Evolutionary conservation across 2,797 vertebrate genomes (phyloP).

Genomic region (Myotis daubentonii): DNA sequence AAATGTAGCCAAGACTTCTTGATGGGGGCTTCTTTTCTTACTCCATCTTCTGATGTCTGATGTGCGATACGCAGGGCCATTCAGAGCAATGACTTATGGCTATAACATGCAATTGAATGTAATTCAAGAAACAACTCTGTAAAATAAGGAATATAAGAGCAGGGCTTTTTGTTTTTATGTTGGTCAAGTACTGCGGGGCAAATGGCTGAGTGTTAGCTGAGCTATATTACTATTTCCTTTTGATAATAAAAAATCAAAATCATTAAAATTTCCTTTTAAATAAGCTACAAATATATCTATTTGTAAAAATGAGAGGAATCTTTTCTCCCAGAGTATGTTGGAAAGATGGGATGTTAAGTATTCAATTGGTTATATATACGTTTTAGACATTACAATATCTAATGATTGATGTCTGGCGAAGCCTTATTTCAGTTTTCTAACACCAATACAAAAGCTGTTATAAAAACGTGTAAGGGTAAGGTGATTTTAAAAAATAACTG

Average conservation of each 20-base stretch:
- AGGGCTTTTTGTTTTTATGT: background rate
- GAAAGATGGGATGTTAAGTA: background rate
- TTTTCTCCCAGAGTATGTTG: constrained; percentile 17
- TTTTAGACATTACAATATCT: background rate
- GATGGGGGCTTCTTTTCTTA: background rate
- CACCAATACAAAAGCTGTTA: constrained; percentile 44
- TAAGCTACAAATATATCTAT: constrained; percentile 13
- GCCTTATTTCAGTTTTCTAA: constrained; percentile 33
- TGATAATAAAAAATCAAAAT: constrained; percentile 37
- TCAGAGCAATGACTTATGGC: constrained; percentile 5
- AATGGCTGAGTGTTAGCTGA: background rate
- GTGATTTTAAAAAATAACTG: constrained; percentile 25
- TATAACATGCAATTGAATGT: background rate
- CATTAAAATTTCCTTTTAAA: constrained; percentile 10
- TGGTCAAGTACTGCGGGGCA: background rate
- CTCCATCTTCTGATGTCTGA: background rate
- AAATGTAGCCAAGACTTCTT: background rate
- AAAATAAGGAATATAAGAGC: background rate
- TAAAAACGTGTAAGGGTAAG: background rate
- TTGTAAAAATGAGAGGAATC: constrained; percentile 12
- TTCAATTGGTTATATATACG: background rate
- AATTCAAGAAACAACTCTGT: constrained; percentile 8
- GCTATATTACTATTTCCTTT: constrained; percentile 2
- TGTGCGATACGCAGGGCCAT: background rate
- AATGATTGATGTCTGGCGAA: background rate